A percentile compares a stretch with the other conserved stretches of the same genome.
Evolutionary conservation across 64 coral and sea anemone species (phyloP).

Genomic region (Astreopora myriophthalma): DNA sequence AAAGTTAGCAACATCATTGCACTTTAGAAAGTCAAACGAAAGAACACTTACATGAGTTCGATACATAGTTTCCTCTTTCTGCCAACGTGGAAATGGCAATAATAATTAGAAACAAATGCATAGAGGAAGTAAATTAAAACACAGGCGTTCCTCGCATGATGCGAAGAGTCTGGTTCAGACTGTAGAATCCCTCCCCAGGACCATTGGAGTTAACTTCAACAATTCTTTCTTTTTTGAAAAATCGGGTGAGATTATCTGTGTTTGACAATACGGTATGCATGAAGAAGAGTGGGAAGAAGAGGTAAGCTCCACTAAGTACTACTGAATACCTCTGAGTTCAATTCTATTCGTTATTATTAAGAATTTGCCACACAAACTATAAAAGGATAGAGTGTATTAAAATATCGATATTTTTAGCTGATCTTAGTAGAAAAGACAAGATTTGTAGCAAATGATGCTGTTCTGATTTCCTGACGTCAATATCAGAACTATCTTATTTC

Average conservation of each 20-base stretch:
- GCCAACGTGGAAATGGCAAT: background rate
- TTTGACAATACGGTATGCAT: background rate
- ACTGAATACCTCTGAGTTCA: too few species aligned
- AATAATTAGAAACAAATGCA: background rate
- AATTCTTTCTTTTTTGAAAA: background rate
- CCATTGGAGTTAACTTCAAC: background rate
- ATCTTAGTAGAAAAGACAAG: too few species aligned
- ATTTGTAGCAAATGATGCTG: too few species aligned
- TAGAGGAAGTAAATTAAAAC: background rate
- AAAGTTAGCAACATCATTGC: too few species aligned
- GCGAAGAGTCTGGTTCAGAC: background rate
- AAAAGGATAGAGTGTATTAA: too few species aligned
- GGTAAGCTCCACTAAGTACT: background rate
- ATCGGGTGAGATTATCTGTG: background rate
- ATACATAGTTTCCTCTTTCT: slow-evolving; percentile 33
- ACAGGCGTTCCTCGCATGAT: background rate
- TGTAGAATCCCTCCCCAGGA: background rate
- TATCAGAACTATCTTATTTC: too few species aligned
- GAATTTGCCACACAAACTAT: too few species aligned
- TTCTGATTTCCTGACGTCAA: too few species aligned
- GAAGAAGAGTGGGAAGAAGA: slow-evolving; percentile 66
- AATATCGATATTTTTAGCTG: too few species aligned
- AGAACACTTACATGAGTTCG: slow-evolving; percentile 50
- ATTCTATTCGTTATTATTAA: too few species aligned
- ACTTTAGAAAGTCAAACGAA: too few species aligned